Percentiles rank a stretch among this genome's conserved stretches.
phyloP scores from a whole-genome alignment of 2,113 vertebrate genomes.

The Amphiprion ocellaris region DNA sequence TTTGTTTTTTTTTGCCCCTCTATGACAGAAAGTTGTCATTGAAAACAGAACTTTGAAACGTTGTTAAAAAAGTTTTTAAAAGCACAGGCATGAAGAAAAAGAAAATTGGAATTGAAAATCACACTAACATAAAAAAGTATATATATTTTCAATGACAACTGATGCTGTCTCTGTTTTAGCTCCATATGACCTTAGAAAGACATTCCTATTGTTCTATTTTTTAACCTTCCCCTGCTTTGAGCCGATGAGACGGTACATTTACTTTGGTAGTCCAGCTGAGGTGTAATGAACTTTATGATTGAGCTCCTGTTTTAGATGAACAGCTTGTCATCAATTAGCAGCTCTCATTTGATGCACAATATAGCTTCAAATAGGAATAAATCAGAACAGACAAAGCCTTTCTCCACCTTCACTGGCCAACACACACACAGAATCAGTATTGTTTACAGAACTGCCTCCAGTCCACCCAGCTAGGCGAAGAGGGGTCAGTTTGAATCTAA shows the following conservation, averaged over 20 bases:
- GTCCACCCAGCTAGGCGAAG: conserved; percentile 45
- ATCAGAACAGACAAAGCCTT: conserved; percentile 40
- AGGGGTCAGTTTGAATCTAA: conserved; percentile 68
- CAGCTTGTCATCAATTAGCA: conserved; percentile 52
- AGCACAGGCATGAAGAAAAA: too few relatives aligned
- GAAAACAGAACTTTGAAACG: too few relatives aligned
- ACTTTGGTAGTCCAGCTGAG: conserved; percentile 14
- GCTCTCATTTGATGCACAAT: conserved; percentile 12
- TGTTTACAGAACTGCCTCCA: conserved; percentile 34
- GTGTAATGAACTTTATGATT: conserved; percentile 35
- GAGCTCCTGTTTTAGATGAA: conserved; percentile 29
- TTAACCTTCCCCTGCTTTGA: conserved; percentile 5
- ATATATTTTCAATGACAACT: too few relatives aligned
- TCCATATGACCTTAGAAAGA: neutral
- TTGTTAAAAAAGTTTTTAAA: too few relatives aligned
- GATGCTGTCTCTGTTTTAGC: too few relatives aligned
- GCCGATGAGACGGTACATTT: conserved; percentile 34
- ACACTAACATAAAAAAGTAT: neutral
- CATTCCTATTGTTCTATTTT: conserved; percentile 24
- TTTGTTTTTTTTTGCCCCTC: too few relatives aligned
- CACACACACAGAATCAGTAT: neutral
- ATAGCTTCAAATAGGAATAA: conserved; percentile 24
- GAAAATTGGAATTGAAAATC: too few relatives aligned
- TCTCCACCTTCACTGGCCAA: neutral
- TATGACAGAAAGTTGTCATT: too few relatives aligned